phyloP scores from a whole-genome alignment of 92 coral and sea anemone genomes.

The Blastomussa wellsi region DNA sequence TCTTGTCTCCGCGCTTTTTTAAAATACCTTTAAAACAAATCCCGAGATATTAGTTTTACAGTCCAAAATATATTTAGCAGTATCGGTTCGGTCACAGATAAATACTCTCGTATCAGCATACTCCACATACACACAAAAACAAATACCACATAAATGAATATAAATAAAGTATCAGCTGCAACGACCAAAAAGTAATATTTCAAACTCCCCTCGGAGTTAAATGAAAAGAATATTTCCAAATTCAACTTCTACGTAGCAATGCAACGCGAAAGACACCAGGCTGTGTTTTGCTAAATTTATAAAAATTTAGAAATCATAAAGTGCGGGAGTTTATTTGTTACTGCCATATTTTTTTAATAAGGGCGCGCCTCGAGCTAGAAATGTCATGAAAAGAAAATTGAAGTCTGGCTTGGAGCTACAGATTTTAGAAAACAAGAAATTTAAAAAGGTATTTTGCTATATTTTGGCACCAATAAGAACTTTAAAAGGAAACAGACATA shows the following conservation, averaged over 20 bases:
- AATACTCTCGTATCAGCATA: conserved; percentile 11
- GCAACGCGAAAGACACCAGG: not conserved
- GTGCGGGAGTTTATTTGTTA: conserved; percentile 1
- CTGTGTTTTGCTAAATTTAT: not conserved
- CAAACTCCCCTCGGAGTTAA: conserved; percentile 16
- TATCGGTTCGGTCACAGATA: not conserved
- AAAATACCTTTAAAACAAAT: not conserved
- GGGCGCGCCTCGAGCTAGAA: not conserved
- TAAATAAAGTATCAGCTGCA: conserved; percentile 23
- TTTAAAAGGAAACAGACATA: not conserved
- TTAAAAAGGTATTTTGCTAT: not conserved
- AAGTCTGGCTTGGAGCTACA: not conserved
- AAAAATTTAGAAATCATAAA: not conserved
- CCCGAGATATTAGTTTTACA: not conserved
- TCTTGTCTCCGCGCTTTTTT: no score
- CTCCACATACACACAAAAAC: not conserved
- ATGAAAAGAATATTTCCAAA: not conserved
- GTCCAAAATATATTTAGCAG: not conserved
- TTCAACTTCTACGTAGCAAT: not conserved
- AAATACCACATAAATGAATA: conserved; percentile 11
- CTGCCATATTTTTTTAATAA: no score
- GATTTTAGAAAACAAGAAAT: not conserved
- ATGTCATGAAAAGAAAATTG: not conserved
- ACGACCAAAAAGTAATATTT: not conserved
- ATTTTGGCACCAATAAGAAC: not conserved